Evolutionary conservation across 1,140 invertebrate genomes (phyloP).

Genomic region (Drosophila teissieri): DNA sequence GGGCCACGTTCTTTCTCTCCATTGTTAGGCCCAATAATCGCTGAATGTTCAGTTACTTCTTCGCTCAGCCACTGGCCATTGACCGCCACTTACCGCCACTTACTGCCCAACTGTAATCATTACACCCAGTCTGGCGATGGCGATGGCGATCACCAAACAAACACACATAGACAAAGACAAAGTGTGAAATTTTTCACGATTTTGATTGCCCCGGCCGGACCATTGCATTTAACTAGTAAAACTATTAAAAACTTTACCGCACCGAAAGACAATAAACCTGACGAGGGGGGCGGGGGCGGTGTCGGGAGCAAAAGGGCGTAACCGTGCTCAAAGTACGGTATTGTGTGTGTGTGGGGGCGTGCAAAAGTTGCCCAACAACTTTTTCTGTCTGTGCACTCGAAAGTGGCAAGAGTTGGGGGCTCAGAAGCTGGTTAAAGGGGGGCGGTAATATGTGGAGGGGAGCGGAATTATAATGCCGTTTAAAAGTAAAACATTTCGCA

Average conservation of each 20-base stretch:
- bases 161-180: neutral
- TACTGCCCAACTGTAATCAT: constrained; percentile 21
- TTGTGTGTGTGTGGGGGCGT: constrained; percentile 7
- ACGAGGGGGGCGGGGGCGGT: neutral
- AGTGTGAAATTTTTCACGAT: constrained; percentile 23
- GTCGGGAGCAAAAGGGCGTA: neutral
- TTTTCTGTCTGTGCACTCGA: constrained; percentile 46
- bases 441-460: constrained; percentile 7
- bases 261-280: constrained; percentile 24
- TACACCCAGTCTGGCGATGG: too few species aligned
- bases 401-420: neutral
- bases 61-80: constrained; percentile 52
- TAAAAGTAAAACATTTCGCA: constrained; percentile 51
- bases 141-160: constrained; percentile 1
- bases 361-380: constrained; percentile 62
- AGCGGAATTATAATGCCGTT: constrained; percentile 39
- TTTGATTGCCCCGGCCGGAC: constrained; percentile 15
- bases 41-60: constrained; percentile 14
- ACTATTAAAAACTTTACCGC: constrained; percentile 49
- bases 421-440: constrained; percentile 19
- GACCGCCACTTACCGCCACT: constrained; percentile 7
- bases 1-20: constrained; percentile 5
- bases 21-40: constrained; percentile 1
- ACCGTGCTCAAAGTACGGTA: constrained; percentile 13
- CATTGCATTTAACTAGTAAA: constrained; percentile 39